Base-by-base conservation (phyloP, 2,113 vertebrate genomes). In the Labeo catla region DNA sequence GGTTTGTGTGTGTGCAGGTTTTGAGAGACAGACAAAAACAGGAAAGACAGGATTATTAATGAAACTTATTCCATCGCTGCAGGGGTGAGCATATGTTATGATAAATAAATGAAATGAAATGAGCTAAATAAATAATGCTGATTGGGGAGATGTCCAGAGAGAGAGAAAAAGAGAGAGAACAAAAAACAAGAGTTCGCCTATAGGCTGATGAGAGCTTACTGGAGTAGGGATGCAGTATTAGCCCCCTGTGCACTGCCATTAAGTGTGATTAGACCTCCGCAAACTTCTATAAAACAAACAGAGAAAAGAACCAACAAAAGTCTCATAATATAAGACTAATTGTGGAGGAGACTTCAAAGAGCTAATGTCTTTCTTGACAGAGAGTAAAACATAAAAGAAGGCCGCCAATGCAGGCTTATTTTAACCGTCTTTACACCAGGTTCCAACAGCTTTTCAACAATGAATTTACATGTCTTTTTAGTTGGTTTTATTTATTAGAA, bases 21-120 rank as follows among this genome's bases (percentile, higher is more conserved):
- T 63, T 47, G 59, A 63, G 78, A 81, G 57, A 70, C 68, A 43
- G 59, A 47, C 10, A 57, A 79, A 77, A 47, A 54, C 79, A 87
- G 86, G 72, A 57, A 83, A 43, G 80, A 83, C 74, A 65, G 80
- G 70, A 78, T 83, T 82, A 87, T 88, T 86, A 78, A 85, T 88
- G 52, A 88, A 84, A 47, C 61, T 47, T 47, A 76, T 78, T 81
- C 81, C 49, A 84, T 81, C 66, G 86, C 86, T 81, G 83, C 39
- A 45, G 66, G 72, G 82, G 78, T 65, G 80, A 83, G 85, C 77
- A 87, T 86, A 77, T 84, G 84, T 86, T 89, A 49, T 87, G 77
- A 88, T 89, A 84, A 83, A 88, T 89, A 88, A 88, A 87, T 83
- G 28, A 87, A 88, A 85, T 74, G 59, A 36, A 87, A 86, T 70